Evolutionary conservation across 2,888 invertebrate species (phyloP), one percentile per base, ranked within the genome.

Genomic region (Alitta virens): DNA sequence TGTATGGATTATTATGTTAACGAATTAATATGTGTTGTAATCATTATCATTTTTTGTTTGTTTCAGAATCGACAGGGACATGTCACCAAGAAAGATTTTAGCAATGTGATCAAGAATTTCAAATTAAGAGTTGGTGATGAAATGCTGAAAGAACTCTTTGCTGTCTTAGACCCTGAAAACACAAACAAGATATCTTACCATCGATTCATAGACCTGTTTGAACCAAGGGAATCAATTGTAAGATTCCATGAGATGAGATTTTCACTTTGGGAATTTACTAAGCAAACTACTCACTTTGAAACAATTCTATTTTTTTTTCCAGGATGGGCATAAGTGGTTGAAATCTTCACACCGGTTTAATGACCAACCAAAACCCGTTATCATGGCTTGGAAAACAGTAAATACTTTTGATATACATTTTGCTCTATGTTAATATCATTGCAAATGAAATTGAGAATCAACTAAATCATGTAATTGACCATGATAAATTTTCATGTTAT

Each of bases 271-370:
- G n/a, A n/a, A n/a, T n/a, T n/a, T n/a, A n/a, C n/a, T n/a, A n/a
- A n/a, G n/a, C n/a, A n/a, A n/a, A n/a, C n/a, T n/a, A n/a, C n/a
- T n/a, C n/a, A n/a, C n/a, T n/a, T n/a, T n/a, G n/a, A n/a, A n/a
- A n/a, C n/a, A n/a, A n/a, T n/a, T n/a, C n/a, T n/a, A n/a, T 23
- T 56, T 57, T 57, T 18, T 33, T 42, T 70, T 69, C 14, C 66
- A 78, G 76, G 78, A 76, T 58, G 78, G 78, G 9, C 80, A 80
- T 68, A 79, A 79, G 58, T 79, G 80, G 80, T 63, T 80, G 60
- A 75, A 75, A 42, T 79, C 79, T 50, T 73, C 71, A 16, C 79
- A 80, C 63, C 68, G 72, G 62, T 76, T 72, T 58, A 79, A 79
- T 66, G 75, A 76, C 46, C 68, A 72, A 27, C 72, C 68, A 18